Conservation (phyloP, 2,113 vertebrate genomes). For the Lampris incognitus region DNA sequence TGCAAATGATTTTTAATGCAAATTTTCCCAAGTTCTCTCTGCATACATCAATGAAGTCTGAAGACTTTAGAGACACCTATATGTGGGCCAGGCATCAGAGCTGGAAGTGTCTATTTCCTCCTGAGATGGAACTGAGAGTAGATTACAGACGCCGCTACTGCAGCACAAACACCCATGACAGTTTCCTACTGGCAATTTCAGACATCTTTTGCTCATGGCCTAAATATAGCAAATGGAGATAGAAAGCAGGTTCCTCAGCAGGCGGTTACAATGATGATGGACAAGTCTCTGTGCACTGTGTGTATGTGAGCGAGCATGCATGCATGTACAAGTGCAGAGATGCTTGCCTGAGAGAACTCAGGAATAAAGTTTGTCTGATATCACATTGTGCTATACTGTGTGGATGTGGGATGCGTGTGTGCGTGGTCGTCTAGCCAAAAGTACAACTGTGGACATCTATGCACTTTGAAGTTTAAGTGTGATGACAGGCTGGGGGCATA, state of each 20-base stretch:
- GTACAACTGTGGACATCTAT: constrained; percentile 67
- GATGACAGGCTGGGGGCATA: constrained; percentile 70
- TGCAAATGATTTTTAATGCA: constrained; percentile 34
- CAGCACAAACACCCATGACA: constrained; percentile 80
- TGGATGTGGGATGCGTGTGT: constrained; percentile 35
- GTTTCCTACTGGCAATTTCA: constrained; percentile 78
- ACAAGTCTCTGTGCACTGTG: constrained; percentile 13
- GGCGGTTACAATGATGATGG: constrained; percentile 54
- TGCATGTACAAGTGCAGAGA: not conserved
- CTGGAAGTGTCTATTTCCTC: constrained; percentile 72
- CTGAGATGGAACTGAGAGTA: constrained; percentile 74
- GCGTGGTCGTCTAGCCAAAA: constrained; percentile 57
- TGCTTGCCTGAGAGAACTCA: constrained; percentile 38
- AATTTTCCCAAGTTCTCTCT: constrained; percentile 46
- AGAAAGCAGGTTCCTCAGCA: constrained; percentile 69
- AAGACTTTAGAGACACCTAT: constrained; percentile 69
- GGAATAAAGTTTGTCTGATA: constrained; percentile 48
- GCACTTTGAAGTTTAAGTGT: constrained; percentile 80
- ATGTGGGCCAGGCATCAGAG: constrained; percentile 79
- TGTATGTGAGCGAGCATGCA: constrained; percentile 12
- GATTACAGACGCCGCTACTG: constrained; percentile 71
- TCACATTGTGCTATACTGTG: constrained; percentile 36
- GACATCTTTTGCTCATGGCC: constrained; percentile 74
- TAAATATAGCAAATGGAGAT: constrained; percentile 80
- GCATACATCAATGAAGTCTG: constrained; percentile 54